Percentiles rank a stretch among this genome's conserved stretches.
These are phyloP conservation scores for Tetheella fluctuosa DNA, from an alignment of 2,888 invertebrate species.

Conservation along the genomic window DNA sequence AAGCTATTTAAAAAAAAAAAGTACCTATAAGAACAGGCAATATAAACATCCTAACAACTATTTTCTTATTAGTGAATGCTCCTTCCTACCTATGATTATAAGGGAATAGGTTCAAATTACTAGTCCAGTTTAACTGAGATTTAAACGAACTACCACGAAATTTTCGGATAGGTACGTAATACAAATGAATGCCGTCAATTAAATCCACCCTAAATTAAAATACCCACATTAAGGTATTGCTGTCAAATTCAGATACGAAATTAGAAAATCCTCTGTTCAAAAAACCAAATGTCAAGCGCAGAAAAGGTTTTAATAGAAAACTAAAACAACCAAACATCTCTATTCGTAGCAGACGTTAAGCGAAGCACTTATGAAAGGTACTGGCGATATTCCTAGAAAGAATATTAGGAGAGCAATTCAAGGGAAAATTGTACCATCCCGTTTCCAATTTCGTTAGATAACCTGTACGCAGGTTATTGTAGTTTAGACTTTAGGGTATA, in stretches of 20 bases:
- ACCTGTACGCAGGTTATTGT: neutral
- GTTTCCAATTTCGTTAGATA: slow-evolving; percentile 6
- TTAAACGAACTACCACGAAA: too few species aligned
- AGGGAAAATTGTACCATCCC: neutral
- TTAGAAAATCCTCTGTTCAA: neutral
- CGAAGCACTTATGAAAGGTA: slow-evolving; percentile 1
- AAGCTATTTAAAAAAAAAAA: too few species aligned
- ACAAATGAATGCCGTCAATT: too few species aligned
- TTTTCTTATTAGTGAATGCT: too few species aligned
- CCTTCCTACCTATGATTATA: too few species aligned
- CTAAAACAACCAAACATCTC: neutral
- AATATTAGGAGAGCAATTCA: slow-evolving; percentile 13
- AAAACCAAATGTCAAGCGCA: neutral
- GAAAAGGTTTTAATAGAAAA: neutral
- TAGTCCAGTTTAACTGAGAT: too few species aligned
- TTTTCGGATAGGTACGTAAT: too few species aligned
- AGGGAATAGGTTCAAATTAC: too few species aligned
- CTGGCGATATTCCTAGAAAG: neutral
- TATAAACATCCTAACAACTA: too few species aligned
- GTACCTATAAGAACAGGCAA: too few species aligned
- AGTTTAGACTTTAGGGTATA: neutral
- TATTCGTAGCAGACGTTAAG: neutral
- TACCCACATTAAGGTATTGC: neutral
- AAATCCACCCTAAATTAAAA: too few species aligned
- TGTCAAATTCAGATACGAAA: neutral